phyloP scores from a whole-genome alignment of 2,113 vertebrate species.

The Lasiurus borealis region DNA sequence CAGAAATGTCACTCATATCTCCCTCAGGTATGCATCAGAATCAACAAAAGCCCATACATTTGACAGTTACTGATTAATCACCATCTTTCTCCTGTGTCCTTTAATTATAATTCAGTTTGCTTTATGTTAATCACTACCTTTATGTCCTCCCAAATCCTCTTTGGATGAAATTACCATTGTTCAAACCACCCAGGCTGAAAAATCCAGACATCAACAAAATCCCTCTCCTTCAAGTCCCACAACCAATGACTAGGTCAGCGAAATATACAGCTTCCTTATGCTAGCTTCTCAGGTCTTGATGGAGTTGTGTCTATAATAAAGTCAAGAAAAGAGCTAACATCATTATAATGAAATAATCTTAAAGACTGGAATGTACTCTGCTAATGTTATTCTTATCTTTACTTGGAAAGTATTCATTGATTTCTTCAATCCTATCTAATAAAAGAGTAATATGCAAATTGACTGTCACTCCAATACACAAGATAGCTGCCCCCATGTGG shows the following conservation, averaged over 20 bases:
- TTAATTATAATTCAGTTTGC: constrained; percentile 19
- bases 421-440: not conserved
- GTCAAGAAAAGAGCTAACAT: constrained; percentile 24
- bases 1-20: not conserved
- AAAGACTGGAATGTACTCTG: not conserved
- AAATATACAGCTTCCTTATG: not conserved
- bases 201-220: not conserved
- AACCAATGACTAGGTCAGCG: not conserved
- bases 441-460: no score
- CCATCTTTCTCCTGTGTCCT: not conserved
- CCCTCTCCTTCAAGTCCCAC: not conserved
- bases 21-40: not conserved
- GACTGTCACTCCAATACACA: no score
- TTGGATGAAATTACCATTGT: not conserved
- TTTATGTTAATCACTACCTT: constrained; percentile 42
- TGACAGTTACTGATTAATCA: not conserved
- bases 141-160: not conserved
- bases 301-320: constrained; percentile 18
- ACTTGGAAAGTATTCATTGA: constrained; percentile 54
- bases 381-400: constrained; percentile 49
- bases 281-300: not conserved
- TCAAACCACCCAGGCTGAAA: not conserved
- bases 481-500: no score
- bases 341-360: constrained; percentile 46
- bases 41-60: not conserved